These are phyloP conservation scores for Diorhabda carinulata DNA, from an alignment of 1,140 invertebrate genomes.

Conservation along the genomic window DNA sequence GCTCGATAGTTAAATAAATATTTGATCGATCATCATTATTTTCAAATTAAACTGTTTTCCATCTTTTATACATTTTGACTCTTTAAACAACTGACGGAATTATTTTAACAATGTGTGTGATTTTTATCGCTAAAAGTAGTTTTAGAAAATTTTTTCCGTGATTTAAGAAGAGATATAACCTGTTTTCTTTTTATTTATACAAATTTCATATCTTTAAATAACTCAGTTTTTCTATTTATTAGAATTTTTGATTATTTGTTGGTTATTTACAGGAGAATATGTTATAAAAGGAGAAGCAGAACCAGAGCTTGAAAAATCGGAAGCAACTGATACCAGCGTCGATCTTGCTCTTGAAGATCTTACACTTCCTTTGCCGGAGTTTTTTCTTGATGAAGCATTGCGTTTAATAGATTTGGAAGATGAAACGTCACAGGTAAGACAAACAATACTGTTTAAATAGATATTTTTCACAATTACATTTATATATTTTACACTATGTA, in stretches of 20 bases:
- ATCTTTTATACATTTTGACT: neutral
- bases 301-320: conserved; percentile 26
- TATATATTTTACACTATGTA: neutral
- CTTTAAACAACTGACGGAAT: neutral
- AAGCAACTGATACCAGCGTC: conserved; percentile 36
- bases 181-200: too few relatives aligned
- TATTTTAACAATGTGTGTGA: too few relatives aligned
- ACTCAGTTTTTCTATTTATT: too few relatives aligned
- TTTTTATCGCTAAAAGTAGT: too few relatives aligned
- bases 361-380: conserved; percentile 53
- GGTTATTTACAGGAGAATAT: conserved; percentile 55
- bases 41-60: neutral
- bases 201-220: too few relatives aligned
- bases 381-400: conserved; percentile 69
- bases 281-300: conserved; percentile 54
- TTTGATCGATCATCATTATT: neutral
- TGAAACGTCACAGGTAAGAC: conserved; percentile 50
- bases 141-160: too few relatives aligned
- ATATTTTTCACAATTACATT: neutral
- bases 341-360: conserved; percentile 48
- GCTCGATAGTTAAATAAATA: neutral
- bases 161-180: too few relatives aligned
- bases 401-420: conserved; percentile 69
- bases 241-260: neutral
- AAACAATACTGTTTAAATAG: neutral